phyloP scores from a whole-genome alignment of 2,888 invertebrate genomes.

The Dioctria rufipes region DNA sequence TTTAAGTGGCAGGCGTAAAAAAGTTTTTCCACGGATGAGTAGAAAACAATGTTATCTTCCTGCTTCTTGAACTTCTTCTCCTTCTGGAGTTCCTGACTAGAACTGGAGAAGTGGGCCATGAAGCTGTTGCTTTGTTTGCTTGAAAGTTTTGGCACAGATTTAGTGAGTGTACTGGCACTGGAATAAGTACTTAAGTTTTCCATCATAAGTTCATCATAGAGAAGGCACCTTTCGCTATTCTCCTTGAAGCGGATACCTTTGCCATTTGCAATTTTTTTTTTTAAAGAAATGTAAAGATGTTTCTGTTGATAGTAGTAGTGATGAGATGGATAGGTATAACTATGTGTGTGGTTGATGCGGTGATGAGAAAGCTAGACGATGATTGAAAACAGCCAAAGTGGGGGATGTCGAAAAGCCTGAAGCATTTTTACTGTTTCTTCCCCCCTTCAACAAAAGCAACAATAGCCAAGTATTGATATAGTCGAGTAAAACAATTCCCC shows the following conservation, averaged over 20 bases:
- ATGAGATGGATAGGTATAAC: background rate
- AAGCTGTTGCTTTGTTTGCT: conserved; percentile 44
- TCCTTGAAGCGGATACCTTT: background rate
- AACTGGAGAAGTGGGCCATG: conserved; percentile 48
- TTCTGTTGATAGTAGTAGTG: background rate
- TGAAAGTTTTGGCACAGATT: conserved; percentile 31
- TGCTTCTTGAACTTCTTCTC: conserved; percentile 49
- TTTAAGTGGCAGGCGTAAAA: background rate
- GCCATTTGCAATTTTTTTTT: background rate
- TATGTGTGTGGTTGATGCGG: conserved; percentile 4
- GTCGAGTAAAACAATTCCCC: background rate
- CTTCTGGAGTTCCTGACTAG: conserved; percentile 19
- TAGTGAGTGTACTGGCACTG: background rate
- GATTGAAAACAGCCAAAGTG: conserved; percentile 47
- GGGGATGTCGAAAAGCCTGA: background rate
- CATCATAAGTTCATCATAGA: background rate
- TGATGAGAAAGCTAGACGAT: conserved; percentile 35
- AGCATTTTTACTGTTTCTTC: conserved; percentile 7
- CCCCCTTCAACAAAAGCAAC: background rate
- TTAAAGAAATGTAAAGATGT: too few species aligned
- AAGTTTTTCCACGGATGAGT: background rate
- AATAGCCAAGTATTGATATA: background rate
- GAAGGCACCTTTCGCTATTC: background rate
- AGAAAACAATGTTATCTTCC: conserved; percentile 45
- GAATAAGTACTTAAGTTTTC: background rate